Conservation (phyloP, 2,888 invertebrate genomes). For the Gerris lacustris region DNA sequence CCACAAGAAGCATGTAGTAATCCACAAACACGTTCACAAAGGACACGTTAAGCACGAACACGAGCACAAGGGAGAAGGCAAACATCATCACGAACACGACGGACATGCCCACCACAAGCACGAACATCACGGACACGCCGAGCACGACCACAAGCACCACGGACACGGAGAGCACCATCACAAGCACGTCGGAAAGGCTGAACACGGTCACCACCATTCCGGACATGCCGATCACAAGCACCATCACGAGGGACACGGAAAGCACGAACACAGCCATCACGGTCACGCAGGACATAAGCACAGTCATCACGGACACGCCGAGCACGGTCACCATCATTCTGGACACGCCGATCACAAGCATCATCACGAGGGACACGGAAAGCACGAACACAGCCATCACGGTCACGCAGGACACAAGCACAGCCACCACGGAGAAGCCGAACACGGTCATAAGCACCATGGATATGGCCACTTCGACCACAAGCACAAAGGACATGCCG, state of each 20-base stretch:
- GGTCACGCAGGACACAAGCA: neutral
- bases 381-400: neutral
- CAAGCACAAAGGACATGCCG: neutral
- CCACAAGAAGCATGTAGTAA: neutral
- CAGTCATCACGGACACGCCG: neutral
- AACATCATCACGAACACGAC: neutral
- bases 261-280: neutral
- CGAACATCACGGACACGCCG: neutral
- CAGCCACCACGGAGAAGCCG: neutral
- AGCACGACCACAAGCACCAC: neutral
- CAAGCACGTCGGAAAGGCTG: neutral
- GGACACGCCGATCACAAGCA: neutral
- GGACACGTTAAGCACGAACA: neutral
- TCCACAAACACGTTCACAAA: neutral
- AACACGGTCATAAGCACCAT: neutral
- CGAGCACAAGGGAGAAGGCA: neutral
- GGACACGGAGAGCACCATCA: neutral
- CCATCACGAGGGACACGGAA: neutral
- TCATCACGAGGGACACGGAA: neutral
- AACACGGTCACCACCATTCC: neutral
- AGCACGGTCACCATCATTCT: neutral
- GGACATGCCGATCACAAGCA: neutral
- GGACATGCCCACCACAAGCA: neutral
- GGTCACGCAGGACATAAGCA: neutral
- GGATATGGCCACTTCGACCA: neutral